phyloP scores from a whole-genome alignment of 2,797 vertebrate genomes.

The Hypotaenidia philippensis region DNA sequence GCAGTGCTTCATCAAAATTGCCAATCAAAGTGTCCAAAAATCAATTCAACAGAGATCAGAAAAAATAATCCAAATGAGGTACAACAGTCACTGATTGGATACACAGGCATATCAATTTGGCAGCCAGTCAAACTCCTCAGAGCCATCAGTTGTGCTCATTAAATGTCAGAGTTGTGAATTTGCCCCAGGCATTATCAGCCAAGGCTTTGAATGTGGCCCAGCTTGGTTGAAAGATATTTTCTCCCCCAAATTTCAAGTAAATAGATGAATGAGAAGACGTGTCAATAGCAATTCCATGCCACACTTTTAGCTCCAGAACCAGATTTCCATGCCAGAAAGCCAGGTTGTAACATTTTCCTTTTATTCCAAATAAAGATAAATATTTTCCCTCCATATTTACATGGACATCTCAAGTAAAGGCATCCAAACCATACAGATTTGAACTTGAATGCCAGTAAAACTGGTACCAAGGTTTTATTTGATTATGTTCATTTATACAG shows the following conservation, averaged over 20 bases:
- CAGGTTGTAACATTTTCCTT: background rate
- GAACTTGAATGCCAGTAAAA: background rate
- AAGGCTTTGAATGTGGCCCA: background rate
- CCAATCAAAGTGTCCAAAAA: slow-evolving; percentile 42
- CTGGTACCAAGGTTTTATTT: background rate
- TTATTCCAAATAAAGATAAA: background rate
- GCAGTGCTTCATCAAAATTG: background rate
- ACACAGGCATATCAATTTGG: slow-evolving; percentile 34
- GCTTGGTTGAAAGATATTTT: background rate
- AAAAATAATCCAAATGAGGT: background rate
- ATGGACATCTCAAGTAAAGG: background rate
- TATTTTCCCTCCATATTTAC: background rate
- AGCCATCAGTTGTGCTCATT: background rate
- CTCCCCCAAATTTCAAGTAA: background rate
- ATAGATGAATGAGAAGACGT: background rate
- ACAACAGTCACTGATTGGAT: background rate
- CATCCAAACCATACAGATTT: background rate
- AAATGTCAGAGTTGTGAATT: slow-evolving; percentile 31
- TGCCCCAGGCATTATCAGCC: background rate
- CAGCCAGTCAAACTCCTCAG: slow-evolving; percentile 29
- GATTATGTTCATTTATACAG: background rate
- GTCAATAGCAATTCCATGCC: background rate
- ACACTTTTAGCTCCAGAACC: background rate
- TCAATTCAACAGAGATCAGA: slow-evolving; percentile 15
- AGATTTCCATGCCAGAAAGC: background rate